Evolutionary conservation across 2,113 vertebrate genomes (phyloP).

Genomic region (Pseudonaja textilis): DNA sequence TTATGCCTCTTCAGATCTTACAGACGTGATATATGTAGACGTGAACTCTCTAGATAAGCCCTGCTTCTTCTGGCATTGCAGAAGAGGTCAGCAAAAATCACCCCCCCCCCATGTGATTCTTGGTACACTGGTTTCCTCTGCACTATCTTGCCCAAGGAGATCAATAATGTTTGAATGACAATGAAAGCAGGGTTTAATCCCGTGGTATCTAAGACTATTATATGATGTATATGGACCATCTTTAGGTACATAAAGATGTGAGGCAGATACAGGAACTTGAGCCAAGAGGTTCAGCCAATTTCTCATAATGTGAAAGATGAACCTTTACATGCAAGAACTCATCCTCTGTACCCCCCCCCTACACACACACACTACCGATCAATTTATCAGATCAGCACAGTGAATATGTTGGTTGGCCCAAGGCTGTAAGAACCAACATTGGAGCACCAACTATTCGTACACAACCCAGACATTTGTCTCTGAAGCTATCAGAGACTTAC

Average conservation of each 20-base stretch:
- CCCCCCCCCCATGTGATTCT: not conserved
- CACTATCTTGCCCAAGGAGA: not conserved
- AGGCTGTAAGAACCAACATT: not conserved
- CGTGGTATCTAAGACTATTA: not conserved
- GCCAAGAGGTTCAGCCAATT: not conserved
- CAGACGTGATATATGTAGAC: not conserved
- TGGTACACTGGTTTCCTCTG: not conserved
- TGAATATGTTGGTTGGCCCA: not conserved
- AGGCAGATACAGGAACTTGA: not conserved
- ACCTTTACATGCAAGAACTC: not conserved
- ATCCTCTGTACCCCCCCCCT: not conserved
- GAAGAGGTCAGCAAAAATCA: not conserved
- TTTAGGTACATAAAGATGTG: not conserved
- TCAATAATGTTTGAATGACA: not conserved
- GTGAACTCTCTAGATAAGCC: not conserved
- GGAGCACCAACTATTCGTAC: conserved; percentile 16
- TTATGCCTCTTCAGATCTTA: not conserved
- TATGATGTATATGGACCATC: not conserved
- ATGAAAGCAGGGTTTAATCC: not conserved
- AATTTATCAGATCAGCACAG: not conserved
- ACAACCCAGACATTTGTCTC: conserved; percentile 9
- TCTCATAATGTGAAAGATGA: not conserved
- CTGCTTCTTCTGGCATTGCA: not conserved
- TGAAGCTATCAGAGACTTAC: not conserved
- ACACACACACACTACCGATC: not conserved